Percentiles rank a stretch among this genome's conserved stretches.
Conservation (phyloP, 2,797 vertebrate genomes). For the Lutjanus argentimaculatus region DNA sequence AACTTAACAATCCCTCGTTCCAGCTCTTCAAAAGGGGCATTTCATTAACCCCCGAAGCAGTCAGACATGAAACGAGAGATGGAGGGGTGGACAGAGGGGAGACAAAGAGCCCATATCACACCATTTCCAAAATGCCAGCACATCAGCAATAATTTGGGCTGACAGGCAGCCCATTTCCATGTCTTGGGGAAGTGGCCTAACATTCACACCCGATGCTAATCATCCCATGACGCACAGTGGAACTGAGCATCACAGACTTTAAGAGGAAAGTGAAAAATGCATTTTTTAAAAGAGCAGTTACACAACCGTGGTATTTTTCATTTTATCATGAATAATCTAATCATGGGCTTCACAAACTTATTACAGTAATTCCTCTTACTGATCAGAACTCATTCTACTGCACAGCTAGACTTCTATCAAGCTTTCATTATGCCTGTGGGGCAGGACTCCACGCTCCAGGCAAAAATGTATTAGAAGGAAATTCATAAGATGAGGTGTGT, state of each 20-base stretch:
- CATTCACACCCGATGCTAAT: slow-evolving; percentile 57
- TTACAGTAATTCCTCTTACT: slow-evolving; percentile 33
- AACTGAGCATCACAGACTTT: slow-evolving; percentile 15
- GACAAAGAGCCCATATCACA: slow-evolving; percentile 22
- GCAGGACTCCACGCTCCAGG: slow-evolving; percentile 31
- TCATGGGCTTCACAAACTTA: slow-evolving; percentile 18
- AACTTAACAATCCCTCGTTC: slow-evolving; percentile 64
- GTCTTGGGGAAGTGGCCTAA: slow-evolving; percentile 50
- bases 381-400: slow-evolving; percentile 40
- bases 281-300: slow-evolving; percentile 45
- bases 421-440: slow-evolving; percentile 32
- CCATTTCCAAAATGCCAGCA: slow-evolving; percentile 70
- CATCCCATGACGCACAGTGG: slow-evolving; percentile 33
- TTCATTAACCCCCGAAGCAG: slow-evolving; percentile 79
- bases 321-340: slow-evolving; percentile 61
- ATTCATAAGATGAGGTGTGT: slow-evolving; percentile 13
- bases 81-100: slow-evolving; percentile 43
- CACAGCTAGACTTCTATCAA: slow-evolving; percentile 33
- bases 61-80: slow-evolving; percentile 64
- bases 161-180: slow-evolving; percentile 62
- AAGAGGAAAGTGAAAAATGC: slow-evolving; percentile 22
- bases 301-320: slow-evolving; percentile 31
- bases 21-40: slow-evolving; percentile 61
- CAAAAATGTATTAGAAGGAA: slow-evolving; percentile 23
- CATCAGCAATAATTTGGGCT: slow-evolving; percentile 58